Evolutionary conservation across 2,888 invertebrate species (phyloP), one percentile per base, ranked within the genome.

Genomic region (Blastobasis lacticolella): DNA sequence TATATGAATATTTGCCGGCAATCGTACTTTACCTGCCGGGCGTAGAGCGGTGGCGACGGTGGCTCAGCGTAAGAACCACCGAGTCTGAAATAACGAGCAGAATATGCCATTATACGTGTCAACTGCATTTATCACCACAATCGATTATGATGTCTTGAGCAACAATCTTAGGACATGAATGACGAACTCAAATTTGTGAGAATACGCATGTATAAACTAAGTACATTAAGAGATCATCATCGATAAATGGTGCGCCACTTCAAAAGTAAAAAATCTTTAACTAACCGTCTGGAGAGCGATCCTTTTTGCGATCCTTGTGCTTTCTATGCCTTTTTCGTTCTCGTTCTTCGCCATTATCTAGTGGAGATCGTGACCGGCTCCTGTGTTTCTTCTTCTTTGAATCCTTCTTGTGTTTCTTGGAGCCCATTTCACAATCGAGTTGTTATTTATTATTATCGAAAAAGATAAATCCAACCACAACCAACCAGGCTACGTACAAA

Each of bases 401-500:
- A 43, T 92, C 92, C 67, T 91, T 91, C 72, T 92, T 93, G 66
- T 93, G 93, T 70, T 93, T 92, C 75, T 92, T 93, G 36, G 93
- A 93, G 64, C 93, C 93, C 93, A 93, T 93, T 61, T 51, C 69
- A 23, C 23, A 23, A 23, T 23, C 23, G 3, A 23, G 23, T 23
- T 23, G 23, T 23, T 23, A 23, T 23, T 23, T 23, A 23, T 23
- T 23, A 23, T 23, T 23, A 23, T 23, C 23, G 23, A 23, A 23
- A 23, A 23, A 23, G 23, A 23, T 23, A 23, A 23, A 23, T 2
- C 23, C 23, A 23, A 23, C 23, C 23, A 23, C 23, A 23, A 23
- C 23, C 23, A 23, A 23, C 23, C 23, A 23, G 2, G 23, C 23
- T 23, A 23, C 23, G 23, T 23, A 23, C 23, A 23, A 23, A 23